These are phyloP conservation scores for Polydrusus tereticollis DNA, from an alignment of 2,888 invertebrate genomes.

Conservation along the genomic window DNA sequence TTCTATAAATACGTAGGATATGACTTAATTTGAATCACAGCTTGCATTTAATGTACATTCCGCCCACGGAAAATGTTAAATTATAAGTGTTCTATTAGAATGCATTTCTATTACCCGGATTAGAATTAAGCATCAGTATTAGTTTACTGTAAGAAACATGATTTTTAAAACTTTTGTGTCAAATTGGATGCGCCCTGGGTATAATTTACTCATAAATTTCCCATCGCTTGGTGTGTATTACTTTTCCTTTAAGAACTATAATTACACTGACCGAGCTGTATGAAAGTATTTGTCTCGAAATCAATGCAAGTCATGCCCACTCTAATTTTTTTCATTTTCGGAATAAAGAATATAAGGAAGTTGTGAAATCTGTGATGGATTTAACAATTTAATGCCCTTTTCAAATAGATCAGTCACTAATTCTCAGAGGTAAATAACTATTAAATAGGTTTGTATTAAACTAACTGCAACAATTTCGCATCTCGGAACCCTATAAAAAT, in stretches of 20 bases:
- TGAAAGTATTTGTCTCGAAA: background rate
- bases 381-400: too few species aligned
- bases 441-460: too few species aligned
- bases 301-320: too few species aligned
- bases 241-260: background rate
- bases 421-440: too few species aligned
- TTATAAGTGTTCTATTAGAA: background rate
- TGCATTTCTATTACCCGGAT: background rate
- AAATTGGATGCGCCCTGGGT: slow-evolving; percentile 9
- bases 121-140: background rate
- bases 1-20: background rate
- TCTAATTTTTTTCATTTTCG: too few species aligned
- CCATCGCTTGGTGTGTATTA: background rate
- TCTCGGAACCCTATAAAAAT: too few species aligned
- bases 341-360: too few species aligned
- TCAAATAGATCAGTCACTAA: too few species aligned
- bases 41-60: background rate
- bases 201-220: background rate
- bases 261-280: background rate
- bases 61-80: background rate
- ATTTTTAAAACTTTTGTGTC: background rate
- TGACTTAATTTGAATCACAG: slow-evolving; percentile 8
- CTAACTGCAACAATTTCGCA: too few species aligned
- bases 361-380: too few species aligned
- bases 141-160: background rate